phyloP scores from a whole-genome alignment of 2,113 vertebrate genomes.

The Thomomys bottae region DNA sequence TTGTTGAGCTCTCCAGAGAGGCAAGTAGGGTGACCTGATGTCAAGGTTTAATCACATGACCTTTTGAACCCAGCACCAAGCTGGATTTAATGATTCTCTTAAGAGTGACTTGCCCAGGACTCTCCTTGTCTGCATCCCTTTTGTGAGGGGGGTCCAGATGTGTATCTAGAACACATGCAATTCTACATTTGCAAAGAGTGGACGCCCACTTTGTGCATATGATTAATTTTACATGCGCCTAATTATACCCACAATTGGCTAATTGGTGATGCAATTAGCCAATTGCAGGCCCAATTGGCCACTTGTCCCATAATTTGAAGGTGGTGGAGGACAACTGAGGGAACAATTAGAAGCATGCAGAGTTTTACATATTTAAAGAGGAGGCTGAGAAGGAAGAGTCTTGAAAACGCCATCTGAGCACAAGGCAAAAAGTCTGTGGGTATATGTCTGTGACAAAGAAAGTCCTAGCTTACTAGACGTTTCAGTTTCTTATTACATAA shows the following conservation, averaged over 20 bases:
- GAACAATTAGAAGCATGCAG: slow-evolving; percentile 70
- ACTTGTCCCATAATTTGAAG: slow-evolving; percentile 82
- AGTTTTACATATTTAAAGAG: slow-evolving; percentile 75
- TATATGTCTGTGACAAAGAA: slow-evolving; percentile 4
- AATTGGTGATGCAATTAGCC: slow-evolving; percentile 80
- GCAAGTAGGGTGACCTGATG: not conserved
- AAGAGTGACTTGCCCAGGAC: slow-evolving; percentile 55
- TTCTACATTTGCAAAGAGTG: slow-evolving; percentile 68
- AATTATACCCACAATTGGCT: slow-evolving; percentile 79
- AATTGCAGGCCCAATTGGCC: slow-evolving; percentile 81
- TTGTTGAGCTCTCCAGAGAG: not conserved
- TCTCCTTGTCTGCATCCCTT: slow-evolving; percentile 15
- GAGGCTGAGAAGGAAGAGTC: not conserved
- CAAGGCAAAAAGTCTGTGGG: not conserved
- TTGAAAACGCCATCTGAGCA: not conserved
- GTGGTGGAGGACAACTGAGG: slow-evolving; percentile 79
- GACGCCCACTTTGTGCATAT: slow-evolving; percentile 64
- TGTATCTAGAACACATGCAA: slow-evolving; percentile 69
- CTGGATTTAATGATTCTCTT: slow-evolving; percentile 60
- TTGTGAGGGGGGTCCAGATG: slow-evolving; percentile 72
- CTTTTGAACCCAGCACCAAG: not conserved
- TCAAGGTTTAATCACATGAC: not conserved
- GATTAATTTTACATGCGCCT: slow-evolving; percentile 76
- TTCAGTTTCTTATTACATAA: not conserved
- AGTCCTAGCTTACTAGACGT: not conserved